Evolutionary conservation across 64 coral and sea anemone species (phyloP).

Genomic region (Dendronephthya gigantea): DNA sequence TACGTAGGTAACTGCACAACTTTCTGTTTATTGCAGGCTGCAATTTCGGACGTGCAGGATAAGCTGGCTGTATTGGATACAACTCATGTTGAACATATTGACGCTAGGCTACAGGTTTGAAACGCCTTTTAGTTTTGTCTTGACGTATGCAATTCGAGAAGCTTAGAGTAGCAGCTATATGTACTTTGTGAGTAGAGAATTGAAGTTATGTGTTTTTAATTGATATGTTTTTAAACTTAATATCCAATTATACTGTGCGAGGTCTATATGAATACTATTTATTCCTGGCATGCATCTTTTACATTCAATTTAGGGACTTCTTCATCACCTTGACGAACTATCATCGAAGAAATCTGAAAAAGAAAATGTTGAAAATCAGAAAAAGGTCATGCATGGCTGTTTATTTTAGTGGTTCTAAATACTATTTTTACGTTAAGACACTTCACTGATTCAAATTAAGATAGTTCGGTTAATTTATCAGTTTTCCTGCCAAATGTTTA

Average conservation of each 20-base stretch:
- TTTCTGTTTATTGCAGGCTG: constrained; percentile 45
- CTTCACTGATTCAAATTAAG: too few species aligned
- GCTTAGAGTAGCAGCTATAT: too few species aligned
- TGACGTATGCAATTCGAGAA: too few species aligned
- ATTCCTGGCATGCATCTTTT: background rate
- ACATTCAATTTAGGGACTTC: constrained; percentile 46
- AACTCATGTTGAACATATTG: constrained; percentile 80
- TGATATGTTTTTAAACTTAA: too few species aligned
- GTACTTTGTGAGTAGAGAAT: too few species aligned
- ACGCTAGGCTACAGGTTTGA: constrained; percentile 79
- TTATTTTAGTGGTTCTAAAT: background rate
- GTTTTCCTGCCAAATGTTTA: background rate
- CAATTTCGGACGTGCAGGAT: constrained; percentile 56
- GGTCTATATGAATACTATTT: too few species aligned
- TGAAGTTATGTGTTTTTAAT: too few species aligned
- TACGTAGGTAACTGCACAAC: too few species aligned
- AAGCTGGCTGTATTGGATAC: constrained; percentile 81
- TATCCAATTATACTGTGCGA: too few species aligned
- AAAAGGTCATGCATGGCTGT: constrained; percentile 34
- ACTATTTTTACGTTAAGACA: too few species aligned
- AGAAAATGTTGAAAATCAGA: constrained; percentile 79
- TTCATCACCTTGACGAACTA: constrained; percentile 67
- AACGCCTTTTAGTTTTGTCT: background rate
- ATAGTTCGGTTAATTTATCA: too few species aligned
- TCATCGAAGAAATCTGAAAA: constrained; percentile 72